Conservation (phyloP, 2,888 invertebrate genomes). For the Oconnorella tubifera region DNA sequence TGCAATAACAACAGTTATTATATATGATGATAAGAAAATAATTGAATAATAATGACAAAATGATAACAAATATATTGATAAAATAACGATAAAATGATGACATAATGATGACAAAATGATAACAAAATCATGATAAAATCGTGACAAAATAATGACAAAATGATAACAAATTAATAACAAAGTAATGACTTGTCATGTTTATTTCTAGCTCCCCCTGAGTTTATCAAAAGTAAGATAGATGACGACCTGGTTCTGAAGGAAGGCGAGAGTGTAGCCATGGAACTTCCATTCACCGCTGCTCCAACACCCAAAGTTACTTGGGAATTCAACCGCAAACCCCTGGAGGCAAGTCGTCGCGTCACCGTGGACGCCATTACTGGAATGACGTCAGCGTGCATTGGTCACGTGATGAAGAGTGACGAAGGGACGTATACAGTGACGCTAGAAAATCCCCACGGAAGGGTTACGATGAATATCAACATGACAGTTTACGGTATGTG, state of each 20-base stretch:
- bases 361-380: constrained; percentile 33
- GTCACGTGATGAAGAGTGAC: constrained; percentile 63
- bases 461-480: constrained; percentile 28
- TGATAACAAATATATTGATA: too few relatives aligned
- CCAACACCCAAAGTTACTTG: constrained; percentile 37
- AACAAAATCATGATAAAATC: too few relatives aligned
- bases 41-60: too few relatives aligned
- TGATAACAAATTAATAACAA: too few relatives aligned
- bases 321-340: constrained; percentile 28
- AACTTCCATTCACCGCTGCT: constrained; percentile 39
- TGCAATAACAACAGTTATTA: too few relatives aligned
- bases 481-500: constrained; percentile 32
- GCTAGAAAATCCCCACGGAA: constrained; percentile 37
- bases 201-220: constrained; percentile 34
- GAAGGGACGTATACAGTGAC: constrained; percentile 35
- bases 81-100: too few relatives aligned
- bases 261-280: constrained; percentile 49
- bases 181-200: too few relatives aligned
- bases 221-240: constrained; percentile 28
- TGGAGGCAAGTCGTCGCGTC: constrained; percentile 28
- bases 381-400: constrained; percentile 57
- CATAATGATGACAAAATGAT: too few relatives aligned
- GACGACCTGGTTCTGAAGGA: constrained; percentile 35
- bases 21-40: too few relatives aligned
- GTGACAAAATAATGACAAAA: too few relatives aligned